These are phyloP conservation scores for Parauchenoglanis ngamensis DNA, from an alignment of 2,797 vertebrate species.

Conservation along the genomic window DNA sequence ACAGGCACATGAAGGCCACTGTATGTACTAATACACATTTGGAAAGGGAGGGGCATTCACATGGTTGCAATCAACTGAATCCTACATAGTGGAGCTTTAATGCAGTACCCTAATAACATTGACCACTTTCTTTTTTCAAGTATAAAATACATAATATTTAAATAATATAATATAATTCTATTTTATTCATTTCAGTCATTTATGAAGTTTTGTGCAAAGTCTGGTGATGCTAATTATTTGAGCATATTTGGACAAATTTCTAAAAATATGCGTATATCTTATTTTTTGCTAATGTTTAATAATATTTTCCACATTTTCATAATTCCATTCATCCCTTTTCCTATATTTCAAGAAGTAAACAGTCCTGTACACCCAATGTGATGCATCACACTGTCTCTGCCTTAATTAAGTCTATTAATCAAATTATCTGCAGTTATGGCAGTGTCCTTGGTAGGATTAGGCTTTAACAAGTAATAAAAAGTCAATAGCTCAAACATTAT, in stretches of 20 bases:
- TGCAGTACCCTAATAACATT: neutral
- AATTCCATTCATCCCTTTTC: neutral
- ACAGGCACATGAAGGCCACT: no score
- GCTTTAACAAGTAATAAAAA: constrained; percentile 41
- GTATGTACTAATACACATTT: no score
- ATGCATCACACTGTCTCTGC: constrained; percentile 6
- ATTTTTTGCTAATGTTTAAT: neutral
- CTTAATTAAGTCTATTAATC: constrained; percentile 35
- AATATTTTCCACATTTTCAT: neutral
- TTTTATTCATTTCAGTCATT: neutral
- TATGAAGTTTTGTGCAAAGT: neutral
- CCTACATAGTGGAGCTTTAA: no score
- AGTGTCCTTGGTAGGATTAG: neutral
- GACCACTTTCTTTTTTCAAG: neutral
- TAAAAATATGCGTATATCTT: neutral
- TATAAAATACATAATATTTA: neutral
- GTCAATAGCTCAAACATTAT: constrained; percentile 4
- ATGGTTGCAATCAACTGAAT: no score
- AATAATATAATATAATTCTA: neutral
- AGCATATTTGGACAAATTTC: neutral
- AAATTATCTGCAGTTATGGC: constrained; percentile 17
- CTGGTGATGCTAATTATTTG: neutral
- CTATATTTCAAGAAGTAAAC: constrained; percentile 21
- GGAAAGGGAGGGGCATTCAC: no score
- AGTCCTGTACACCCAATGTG: neutral